Evolutionary conservation across 2,888 invertebrate species (phyloP).

Genomic region (Drosophila mettleri): DNA sequence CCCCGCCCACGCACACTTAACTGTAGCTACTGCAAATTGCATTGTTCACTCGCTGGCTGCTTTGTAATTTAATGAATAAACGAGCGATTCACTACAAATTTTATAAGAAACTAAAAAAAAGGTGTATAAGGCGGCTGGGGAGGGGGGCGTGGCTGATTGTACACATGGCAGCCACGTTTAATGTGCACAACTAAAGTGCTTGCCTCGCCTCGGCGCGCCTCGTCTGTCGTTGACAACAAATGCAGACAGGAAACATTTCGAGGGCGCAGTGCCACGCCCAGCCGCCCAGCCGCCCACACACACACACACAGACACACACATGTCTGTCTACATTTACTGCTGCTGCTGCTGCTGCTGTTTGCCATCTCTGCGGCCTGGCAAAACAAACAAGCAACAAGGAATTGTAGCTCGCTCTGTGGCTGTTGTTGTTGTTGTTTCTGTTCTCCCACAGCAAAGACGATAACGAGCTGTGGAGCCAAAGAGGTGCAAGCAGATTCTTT

Average conservation of each 20-base stretch:
- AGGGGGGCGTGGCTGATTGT: slow-evolving; percentile 5
- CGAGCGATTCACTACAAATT: slow-evolving; percentile 59
- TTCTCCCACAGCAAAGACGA: slow-evolving; percentile 42
- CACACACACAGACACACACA: not conserved
- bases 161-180: slow-evolving; percentile 44
- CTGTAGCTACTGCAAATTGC: slow-evolving; percentile 52
- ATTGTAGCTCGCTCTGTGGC: slow-evolving; percentile 21
- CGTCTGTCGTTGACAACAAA: slow-evolving; percentile 58
- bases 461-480: slow-evolving; percentile 48
- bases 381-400: slow-evolving; percentile 58
- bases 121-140: not conserved
- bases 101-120: slow-evolving; percentile 38
- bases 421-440: slow-evolving; percentile 3
- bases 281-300: not conserved
- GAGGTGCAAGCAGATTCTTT: slow-evolving; percentile 36
- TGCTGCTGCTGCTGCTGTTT: slow-evolving; percentile 40
- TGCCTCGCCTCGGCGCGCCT: not conserved
- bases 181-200: slow-evolving; percentile 60
- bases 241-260: slow-evolving; percentile 41
- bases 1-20: not conserved
- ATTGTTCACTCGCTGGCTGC: slow-evolving; percentile 48
- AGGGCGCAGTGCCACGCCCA: not conserved
- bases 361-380: slow-evolving; percentile 56
- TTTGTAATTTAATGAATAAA: slow-evolving; percentile 71
- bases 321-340: slow-evolving; percentile 1